Conservation (phyloP, 2,113 vertebrate genomes). For the Ciconia stormi region DNA sequence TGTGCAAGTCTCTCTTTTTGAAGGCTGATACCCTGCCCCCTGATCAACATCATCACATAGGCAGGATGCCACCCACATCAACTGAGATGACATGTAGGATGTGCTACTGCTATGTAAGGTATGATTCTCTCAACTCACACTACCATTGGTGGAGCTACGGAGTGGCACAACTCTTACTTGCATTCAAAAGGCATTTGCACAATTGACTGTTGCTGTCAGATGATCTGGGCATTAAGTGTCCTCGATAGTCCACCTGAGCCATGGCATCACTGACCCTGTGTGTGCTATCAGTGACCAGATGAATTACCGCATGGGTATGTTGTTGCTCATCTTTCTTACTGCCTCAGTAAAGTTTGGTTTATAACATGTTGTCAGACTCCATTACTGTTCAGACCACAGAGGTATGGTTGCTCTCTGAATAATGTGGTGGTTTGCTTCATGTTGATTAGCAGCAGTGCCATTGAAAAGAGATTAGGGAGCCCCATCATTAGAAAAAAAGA, state of each 20-base stretch:
- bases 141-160: not conserved
- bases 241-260: not conserved
- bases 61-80: not conserved
- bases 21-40: not conserved
- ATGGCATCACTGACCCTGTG: rapidly evolving
- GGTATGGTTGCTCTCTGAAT: not conserved
- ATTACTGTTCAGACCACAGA: not conserved
- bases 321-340: not conserved
- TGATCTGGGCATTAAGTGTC: not conserved
- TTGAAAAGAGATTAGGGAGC: not conserved
- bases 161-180: rapidly evolving
- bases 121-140: not conserved
- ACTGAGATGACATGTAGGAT: not conserved
- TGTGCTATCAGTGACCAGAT: not conserved
- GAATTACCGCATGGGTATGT: rapidly evolving
- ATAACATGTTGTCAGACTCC: not conserved
- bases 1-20: not conserved
- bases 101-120: not conserved
- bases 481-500: not conserved
- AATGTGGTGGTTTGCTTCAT: not conserved
- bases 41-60: not conserved
- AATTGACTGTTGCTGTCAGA: not conserved
- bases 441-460: not conserved
- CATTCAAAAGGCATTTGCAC: not conserved
- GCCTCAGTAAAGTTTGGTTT: not conserved